Percentiles rank a stretch among this genome's conserved stretches.
phyloP scores from a whole-genome alignment of 2,797 vertebrate genomes.

The Sitta carolinensis region DNA sequence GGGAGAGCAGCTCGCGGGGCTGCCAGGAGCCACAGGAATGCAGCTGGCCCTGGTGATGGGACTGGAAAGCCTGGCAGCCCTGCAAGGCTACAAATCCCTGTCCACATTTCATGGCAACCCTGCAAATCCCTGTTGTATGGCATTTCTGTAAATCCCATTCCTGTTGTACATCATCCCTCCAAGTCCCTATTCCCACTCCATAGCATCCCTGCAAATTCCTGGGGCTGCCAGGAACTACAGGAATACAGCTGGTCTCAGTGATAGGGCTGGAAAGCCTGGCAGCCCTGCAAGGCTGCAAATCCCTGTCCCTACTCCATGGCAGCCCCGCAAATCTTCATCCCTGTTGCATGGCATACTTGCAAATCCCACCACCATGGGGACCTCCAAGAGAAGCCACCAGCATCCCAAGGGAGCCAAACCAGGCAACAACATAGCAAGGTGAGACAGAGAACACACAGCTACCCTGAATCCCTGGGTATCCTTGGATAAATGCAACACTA shows the following conservation, averaged over 20 bases:
- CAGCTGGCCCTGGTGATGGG: neutral
- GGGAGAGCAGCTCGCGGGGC: neutral
- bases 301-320: accelerated
- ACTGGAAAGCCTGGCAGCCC: neutral
- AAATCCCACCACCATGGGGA: neutral
- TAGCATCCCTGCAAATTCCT: neutral
- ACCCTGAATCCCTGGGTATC: neutral
- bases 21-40: neutral
- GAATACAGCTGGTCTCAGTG: neutral
- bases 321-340: neutral
- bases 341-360: too few relatives aligned
- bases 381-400: neutral
- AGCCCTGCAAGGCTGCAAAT: neutral
- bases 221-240: neutral
- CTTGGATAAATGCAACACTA: neutral
- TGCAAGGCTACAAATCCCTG: neutral
- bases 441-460: neutral
- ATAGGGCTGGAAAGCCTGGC: neutral
- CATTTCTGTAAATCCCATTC: neutral
- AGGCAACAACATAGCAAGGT: neutral
- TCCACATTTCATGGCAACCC: neutral
- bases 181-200: neutral
- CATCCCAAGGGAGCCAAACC: neutral
- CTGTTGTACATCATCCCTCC: too few relatives aligned
- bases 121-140: accelerated